phyloP scores from a whole-genome alignment of 2,113 vertebrate species.

The Hippocampus comes region DNA sequence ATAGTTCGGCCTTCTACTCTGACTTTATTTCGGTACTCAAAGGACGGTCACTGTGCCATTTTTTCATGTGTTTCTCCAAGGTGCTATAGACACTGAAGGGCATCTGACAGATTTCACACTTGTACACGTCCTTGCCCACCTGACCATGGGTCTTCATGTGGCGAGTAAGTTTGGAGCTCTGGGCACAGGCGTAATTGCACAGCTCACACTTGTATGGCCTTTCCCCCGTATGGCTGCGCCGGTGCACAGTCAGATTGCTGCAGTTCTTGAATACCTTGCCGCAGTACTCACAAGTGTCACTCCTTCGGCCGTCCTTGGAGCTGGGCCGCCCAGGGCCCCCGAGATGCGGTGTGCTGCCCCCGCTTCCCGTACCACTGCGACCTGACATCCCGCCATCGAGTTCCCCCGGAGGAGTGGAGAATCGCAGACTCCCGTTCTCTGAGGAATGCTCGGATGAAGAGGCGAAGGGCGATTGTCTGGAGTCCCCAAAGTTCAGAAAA shows the following conservation, averaged over 20 bases:
- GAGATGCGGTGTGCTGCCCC: slow-evolving; percentile 96
- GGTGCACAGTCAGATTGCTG: slow-evolving; percentile 99
- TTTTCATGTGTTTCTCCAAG: slow-evolving; percentile 99
- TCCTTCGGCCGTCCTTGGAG: slow-evolving; percentile 97
- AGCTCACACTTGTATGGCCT: slow-evolving; percentile 99
- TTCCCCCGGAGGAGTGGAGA: slow-evolving; percentile 96
- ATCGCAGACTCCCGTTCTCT: slow-evolving; percentile 98
- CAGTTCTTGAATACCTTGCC: slow-evolving; percentile 99
- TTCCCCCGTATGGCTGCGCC: slow-evolving; percentile 99
- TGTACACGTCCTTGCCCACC: slow-evolving; percentile 99
- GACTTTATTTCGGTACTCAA: slow-evolving; percentile 99
- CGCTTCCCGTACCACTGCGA: slow-evolving; percentile 95
- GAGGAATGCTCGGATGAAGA: slow-evolving; percentile 98
- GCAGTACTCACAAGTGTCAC: slow-evolving; percentile 99
- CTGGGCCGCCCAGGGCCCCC: slow-evolving; percentile 91
- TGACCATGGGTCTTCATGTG: slow-evolving; percentile 99
- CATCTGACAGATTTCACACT: slow-evolving; percentile 99
- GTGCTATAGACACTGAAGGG: slow-evolving; percentile 99
- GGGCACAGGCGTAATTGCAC: slow-evolving; percentile 99
- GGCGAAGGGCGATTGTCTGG: slow-evolving; percentile 99
- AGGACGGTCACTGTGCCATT: slow-evolving; percentile 99
- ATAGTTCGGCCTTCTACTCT: slow-evolving; percentile 86
- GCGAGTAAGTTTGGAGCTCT: slow-evolving; percentile 99
- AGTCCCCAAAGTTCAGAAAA: slow-evolving; percentile 97
- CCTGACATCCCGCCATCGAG: slow-evolving; percentile 95